Percentiles rank a stretch among this genome's conserved stretches.
Evolutionary conservation across 2,888 invertebrate species (phyloP).

Genomic region (Scaptomyza caliginosa): DNA sequence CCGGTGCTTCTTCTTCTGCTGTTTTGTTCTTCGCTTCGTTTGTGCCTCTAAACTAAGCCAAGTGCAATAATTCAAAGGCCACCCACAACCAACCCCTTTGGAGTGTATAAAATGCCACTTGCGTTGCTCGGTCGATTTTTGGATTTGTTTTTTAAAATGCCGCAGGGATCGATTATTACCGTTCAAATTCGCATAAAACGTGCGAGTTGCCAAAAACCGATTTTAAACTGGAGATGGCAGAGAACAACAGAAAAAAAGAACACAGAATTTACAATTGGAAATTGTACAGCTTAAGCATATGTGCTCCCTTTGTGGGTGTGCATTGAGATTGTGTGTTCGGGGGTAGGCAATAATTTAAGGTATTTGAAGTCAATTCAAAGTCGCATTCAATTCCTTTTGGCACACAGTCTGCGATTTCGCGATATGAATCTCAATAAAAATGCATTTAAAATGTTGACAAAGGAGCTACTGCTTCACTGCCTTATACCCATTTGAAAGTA

Average conservation of each 20-base stretch:
- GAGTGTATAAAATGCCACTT: background rate
- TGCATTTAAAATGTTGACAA: conserved; percentile 83
- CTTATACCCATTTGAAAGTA: background rate
- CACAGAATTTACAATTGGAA: conserved; percentile 16
- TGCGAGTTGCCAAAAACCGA: conserved; percentile 79
- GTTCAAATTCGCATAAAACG: conserved; percentile 84
- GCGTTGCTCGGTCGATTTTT: conserved; percentile 23
- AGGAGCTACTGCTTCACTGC: too few species aligned
- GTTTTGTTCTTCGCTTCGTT: background rate
- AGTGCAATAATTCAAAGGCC: conserved; percentile 65
- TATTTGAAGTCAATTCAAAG: conserved; percentile 82
- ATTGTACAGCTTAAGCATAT: conserved; percentile 33
- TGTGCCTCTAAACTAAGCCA: conserved; percentile 54
- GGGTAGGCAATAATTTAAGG: conserved; percentile 79
- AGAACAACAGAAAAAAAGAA: too few species aligned
- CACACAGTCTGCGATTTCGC: conserved; percentile 56
- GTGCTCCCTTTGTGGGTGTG: conserved; percentile 25
- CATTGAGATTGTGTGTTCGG: background rate
- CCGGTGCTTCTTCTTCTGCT: background rate
- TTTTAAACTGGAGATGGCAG: conserved; percentile 65
- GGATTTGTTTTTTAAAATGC: conserved; percentile 84
- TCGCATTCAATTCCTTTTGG: conserved; percentile 61
- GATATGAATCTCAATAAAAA: conserved; percentile 82
- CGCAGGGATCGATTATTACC: conserved; percentile 85
- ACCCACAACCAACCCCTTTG: conserved; percentile 7